phyloP scores from a whole-genome alignment of 2,113 vertebrate species.

The Mobula birostris region DNA sequence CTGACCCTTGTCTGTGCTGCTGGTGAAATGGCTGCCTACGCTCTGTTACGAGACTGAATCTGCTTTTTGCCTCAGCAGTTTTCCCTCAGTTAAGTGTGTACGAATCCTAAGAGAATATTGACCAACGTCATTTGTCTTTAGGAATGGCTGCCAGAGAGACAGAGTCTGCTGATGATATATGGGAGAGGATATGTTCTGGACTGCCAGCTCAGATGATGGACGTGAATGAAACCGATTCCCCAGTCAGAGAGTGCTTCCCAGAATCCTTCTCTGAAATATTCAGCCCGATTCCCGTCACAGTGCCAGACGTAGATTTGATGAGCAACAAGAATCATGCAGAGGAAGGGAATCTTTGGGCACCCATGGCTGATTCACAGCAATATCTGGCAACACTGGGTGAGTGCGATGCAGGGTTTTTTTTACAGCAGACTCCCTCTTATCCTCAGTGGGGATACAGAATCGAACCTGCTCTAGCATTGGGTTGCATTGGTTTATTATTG shows the following conservation, averaged over 20 bases:
- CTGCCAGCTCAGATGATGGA: conserved; percentile 49
- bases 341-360: conserved; percentile 70
- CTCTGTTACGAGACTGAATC: neutral
- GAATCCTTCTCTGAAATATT: conserved; percentile 80
- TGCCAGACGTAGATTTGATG: neutral
- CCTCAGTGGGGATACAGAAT: neutral
- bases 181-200: conserved; percentile 81
- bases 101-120: neutral
- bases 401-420: conserved; percentile 37
- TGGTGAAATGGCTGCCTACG: no score
- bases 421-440: conserved; percentile 35
- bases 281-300: conserved; percentile 44
- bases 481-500: no score
- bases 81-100: neutral
- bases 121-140: neutral
- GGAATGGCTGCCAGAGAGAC: conserved; percentile 45
- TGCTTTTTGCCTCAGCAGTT: neutral
- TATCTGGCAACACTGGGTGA: conserved; percentile 88
- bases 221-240: conserved; percentile 37
- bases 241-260: conserved; percentile 43
- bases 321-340: conserved; percentile 14
- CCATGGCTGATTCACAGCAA: conserved; percentile 81
- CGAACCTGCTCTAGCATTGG: no score
- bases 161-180: conserved; percentile 73
- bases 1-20: neutral